phyloP scores from a whole-genome alignment of 2,888 invertebrate genomes.

The Lasioglossum leucozonium region DNA sequence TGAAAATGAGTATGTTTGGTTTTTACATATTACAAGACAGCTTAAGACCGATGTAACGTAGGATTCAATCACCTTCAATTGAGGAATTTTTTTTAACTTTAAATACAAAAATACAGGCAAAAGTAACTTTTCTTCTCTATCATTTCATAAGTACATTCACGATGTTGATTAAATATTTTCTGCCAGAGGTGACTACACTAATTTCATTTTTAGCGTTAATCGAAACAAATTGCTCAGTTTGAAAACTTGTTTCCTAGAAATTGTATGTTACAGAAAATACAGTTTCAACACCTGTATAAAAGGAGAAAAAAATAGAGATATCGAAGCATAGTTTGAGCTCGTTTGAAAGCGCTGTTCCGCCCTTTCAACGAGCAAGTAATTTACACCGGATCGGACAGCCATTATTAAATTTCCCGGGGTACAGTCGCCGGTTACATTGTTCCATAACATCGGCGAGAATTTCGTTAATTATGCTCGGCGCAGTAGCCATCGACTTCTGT shows the following conservation, averaged over 20 bases:
- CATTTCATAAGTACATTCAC: background rate
- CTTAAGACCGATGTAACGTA: too few relatives aligned
- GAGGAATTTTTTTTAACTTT: background rate
- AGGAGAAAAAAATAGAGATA: background rate
- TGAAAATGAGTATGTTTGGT: background rate
- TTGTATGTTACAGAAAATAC: background rate
- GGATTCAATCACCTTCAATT: background rate
- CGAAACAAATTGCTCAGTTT: background rate
- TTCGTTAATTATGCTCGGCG: conserved; percentile 58
- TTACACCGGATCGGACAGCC: conserved; percentile 8
- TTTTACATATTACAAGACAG: too few relatives aligned
- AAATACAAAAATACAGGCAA: too few relatives aligned
- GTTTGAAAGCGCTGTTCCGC: background rate
- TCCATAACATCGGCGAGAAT: conserved; percentile 33
- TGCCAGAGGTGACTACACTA: background rate
- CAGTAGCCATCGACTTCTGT: conserved; percentile 28
- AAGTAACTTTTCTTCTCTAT: background rate
- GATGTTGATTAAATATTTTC: background rate
- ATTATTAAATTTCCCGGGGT: conserved; percentile 28
- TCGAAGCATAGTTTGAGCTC: background rate
- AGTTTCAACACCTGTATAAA: background rate
- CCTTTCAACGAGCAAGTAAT: background rate
- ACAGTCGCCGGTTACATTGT: conserved; percentile 37
- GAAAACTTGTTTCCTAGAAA: background rate
- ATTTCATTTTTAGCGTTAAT: background rate